Conservation (phyloP, 1,140 invertebrate genomes). For the Chironomus striatipennis region DNA sequence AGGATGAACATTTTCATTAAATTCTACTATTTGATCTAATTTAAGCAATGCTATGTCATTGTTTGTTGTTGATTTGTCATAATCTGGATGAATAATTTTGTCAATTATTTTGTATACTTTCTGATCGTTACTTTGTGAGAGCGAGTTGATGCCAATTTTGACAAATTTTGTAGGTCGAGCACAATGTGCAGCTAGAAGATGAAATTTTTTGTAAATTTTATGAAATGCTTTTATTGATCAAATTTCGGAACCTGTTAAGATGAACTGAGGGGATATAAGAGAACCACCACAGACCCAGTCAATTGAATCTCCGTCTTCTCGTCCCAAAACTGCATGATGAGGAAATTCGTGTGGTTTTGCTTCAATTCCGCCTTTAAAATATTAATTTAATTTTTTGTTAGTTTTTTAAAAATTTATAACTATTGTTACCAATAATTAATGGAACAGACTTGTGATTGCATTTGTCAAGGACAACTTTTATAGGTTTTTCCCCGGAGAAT, state of each 20-base stretch:
- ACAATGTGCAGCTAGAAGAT: not conserved
- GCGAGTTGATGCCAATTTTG: not conserved
- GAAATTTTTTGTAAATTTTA: too few relatives aligned
- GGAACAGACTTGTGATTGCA: not conserved
- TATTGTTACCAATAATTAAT: not conserved
- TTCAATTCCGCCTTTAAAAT: not conserved
- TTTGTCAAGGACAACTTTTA: not conserved
- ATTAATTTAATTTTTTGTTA: not conserved
- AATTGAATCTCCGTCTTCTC: not conserved
- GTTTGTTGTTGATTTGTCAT: not conserved
- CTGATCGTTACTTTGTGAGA: not conserved
- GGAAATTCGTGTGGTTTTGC: not conserved
- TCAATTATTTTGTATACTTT: not conserved
- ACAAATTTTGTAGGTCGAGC: not conserved
- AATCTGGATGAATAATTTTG: not conserved
- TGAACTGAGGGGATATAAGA: not conserved
- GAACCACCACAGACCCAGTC: not conserved
- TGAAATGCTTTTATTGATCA: too few relatives aligned
- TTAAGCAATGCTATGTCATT: not conserved
- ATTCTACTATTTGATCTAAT: not conserved
- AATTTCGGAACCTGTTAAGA: slow-evolving; percentile 10
- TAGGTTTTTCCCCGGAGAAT: too few relatives aligned
- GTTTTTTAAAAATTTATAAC: not conserved
- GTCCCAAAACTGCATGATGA: not conserved
- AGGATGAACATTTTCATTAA: not conserved